A percentile compares a stretch with the other conserved stretches of the same genome.
These are phyloP conservation scores for Ischnura elegans DNA, from an alignment of 2,888 invertebrate genomes.

Conservation along the genomic window DNA sequence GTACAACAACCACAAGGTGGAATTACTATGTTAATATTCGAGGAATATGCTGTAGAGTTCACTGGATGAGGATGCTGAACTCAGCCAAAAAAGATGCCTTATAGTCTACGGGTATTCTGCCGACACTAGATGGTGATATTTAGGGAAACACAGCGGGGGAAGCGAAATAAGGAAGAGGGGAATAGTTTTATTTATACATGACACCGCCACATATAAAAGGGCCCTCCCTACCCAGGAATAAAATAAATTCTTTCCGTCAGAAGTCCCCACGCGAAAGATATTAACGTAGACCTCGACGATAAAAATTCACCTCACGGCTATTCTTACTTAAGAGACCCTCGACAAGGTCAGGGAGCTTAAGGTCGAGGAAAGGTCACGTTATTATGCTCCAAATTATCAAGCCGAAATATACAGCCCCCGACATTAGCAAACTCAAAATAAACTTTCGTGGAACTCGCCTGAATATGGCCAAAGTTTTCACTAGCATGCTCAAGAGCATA, in stretches of 20 bases:
- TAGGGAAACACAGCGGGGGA: background rate
- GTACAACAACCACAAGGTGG: no score
- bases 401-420: no score
- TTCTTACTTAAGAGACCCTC: background rate
- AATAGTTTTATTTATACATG: background rate
- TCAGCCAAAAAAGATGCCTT: background rate
- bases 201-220: background rate
- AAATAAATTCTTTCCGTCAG: background rate
- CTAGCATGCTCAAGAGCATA: no score
- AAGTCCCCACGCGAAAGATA: background rate
- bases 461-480: no score
- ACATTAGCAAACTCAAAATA: no score
- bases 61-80: background rate
- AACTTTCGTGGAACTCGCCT: no score
- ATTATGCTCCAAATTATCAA: background rate
- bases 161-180: background rate
- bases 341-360: background rate
- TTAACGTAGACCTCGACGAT: background rate
- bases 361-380: background rate
- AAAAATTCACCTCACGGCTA: background rate
- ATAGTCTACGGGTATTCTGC: background rate
- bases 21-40: no score
- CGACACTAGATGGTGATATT: background rate
- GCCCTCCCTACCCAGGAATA: background rate
- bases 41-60: no score